Percentiles rank a stretch among this genome's conserved stretches.
phyloP scores from a whole-genome alignment of 2,888 invertebrate species.

The Axea sp. region DNA sequence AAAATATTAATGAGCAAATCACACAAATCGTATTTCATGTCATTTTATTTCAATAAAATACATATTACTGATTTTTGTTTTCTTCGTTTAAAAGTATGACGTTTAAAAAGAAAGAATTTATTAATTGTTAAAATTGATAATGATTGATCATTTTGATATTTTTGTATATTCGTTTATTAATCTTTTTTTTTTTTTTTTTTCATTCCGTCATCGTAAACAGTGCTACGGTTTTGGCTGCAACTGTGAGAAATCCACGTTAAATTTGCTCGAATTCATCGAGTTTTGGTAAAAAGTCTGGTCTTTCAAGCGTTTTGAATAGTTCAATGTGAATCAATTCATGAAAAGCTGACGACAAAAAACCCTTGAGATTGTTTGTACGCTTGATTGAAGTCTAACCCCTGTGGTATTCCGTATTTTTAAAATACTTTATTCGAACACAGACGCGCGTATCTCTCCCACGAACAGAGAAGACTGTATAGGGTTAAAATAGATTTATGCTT shows the following conservation, averaged over 20 bases:
- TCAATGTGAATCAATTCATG: slow-evolving; percentile 11
- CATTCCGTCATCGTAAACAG: slow-evolving; percentile 12
- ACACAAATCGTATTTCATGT: no score
- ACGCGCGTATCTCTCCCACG: slow-evolving; percentile 3
- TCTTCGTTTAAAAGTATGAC: no score
- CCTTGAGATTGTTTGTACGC: slow-evolving; percentile 43
- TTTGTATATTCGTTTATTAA: no score
- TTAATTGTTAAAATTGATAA: no score
- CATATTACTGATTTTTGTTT: no score
- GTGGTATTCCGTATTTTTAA: slow-evolving; percentile 38
- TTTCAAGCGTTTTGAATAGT: slow-evolving; percentile 41
- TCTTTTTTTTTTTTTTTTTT: no score
- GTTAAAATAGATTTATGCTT: slow-evolving; percentile 42
- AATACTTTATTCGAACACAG: slow-evolving; percentile 31
- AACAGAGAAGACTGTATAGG: slow-evolving; percentile 28
- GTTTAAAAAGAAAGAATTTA: no score
- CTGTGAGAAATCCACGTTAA: slow-evolving; percentile 27
- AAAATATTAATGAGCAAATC: no score
- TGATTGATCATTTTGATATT: no score
- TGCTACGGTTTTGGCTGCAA: slow-evolving; percentile 2
- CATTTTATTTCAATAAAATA: no score
- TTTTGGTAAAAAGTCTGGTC: slow-evolving; percentile 29
- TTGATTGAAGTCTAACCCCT: slow-evolving; percentile 35
- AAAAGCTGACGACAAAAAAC: slow-evolving; percentile 45
- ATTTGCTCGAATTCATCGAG: slow-evolving; percentile 8